Conservation (phyloP, 2,113 vertebrate species). For the Cisticola juncidis region DNA sequence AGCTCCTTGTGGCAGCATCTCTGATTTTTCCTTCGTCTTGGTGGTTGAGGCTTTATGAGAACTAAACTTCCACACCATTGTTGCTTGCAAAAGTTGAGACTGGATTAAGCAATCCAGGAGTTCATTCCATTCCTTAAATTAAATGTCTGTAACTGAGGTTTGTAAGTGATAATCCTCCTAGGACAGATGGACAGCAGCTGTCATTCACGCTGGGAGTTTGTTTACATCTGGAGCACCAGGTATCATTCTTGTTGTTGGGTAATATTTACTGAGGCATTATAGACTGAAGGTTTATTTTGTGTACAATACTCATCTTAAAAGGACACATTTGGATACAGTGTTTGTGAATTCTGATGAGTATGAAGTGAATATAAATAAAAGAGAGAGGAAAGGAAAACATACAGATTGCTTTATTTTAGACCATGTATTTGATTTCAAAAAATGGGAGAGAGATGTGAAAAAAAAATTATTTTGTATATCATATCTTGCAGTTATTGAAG, state of each 20-base stretch:
- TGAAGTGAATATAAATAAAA: neutral
- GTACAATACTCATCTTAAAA: neutral
- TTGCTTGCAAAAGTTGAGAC: neutral
- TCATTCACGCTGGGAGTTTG: neutral
- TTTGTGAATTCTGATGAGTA: neutral
- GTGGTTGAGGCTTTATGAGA: neutral
- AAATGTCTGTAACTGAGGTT: neutral
- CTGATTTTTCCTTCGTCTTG: neutral
- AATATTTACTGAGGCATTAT: neutral
- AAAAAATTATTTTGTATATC: neutral
- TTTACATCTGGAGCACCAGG: rapidly evolving
- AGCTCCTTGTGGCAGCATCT: neutral
- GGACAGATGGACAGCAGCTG: neutral
- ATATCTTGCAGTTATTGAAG: neutral
- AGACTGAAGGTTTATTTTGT: neutral
- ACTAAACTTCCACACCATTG: neutral
- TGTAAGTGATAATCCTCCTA: neutral
- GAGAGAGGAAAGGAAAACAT: neutral
- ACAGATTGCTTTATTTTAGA: neutral
- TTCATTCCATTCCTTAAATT: neutral
- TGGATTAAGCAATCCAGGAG: neutral
- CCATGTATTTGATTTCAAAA: neutral
- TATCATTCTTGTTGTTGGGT: neutral
- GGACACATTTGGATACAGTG: neutral
- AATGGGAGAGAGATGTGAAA: neutral